phyloP scores from a whole-genome alignment of 2,888 invertebrate species.

The Acronicta aceris region DNA sequence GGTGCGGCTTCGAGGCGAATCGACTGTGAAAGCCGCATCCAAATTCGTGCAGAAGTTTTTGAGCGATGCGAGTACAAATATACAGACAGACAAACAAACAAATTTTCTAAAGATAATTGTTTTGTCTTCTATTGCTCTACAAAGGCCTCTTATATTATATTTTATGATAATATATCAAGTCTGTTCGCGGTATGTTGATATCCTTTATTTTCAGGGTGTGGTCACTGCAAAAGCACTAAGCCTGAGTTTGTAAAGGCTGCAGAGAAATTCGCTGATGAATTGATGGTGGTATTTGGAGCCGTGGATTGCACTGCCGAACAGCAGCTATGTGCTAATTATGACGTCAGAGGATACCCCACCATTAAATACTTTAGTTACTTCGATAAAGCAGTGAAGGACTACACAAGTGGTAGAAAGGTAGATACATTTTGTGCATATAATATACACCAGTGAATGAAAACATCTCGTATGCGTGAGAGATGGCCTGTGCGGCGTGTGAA shows the following conservation, averaged over 20 bases:
- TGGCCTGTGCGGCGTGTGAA: no score
- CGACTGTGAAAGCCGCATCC: no score
- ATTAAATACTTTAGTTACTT: conserved; percentile 95
- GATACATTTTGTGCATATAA: neutral
- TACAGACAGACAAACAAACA: no score
- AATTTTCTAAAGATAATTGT: no score
- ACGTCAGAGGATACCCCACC: conserved; percentile 95
- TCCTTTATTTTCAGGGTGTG: conserved; percentile 92
- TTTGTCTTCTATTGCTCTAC: no score
- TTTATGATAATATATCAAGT: no score
- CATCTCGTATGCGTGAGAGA: no score
- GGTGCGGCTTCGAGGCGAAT: no score
- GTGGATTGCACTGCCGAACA: conserved; percentile 93
- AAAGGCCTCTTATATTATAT: no score
- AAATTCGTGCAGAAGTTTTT: no score
- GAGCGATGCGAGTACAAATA: no score
- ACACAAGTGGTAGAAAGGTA: conserved; percentile 93
- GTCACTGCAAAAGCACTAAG: conserved; percentile 96
- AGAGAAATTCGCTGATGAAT: conserved; percentile 92
- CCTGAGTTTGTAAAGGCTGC: conserved; percentile 93
- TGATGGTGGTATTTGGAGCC: conserved; percentile 94
- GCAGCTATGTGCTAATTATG: conserved; percentile 91
- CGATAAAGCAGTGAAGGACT: conserved; percentile 91
- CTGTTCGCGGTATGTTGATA: neutral
- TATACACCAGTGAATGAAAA: no score